These are phyloP conservation scores for Campoplex capitator DNA, from an alignment of 2,888 invertebrate genomes.

Conservation along the genomic window DNA sequence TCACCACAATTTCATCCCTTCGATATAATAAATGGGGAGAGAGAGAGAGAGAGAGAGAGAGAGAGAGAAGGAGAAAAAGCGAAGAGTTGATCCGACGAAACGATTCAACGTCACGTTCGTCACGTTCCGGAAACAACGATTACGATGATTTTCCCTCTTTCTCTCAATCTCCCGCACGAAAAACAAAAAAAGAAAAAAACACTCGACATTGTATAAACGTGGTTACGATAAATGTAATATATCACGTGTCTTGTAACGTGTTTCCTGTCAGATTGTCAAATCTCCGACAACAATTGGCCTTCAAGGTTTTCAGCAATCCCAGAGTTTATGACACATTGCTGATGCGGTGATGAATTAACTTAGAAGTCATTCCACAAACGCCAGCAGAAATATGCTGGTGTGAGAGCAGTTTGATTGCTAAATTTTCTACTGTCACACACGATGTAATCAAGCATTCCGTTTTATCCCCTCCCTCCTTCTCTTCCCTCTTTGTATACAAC, in stretches of 20 bases:
- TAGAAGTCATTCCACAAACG: background rate
- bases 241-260: constrained; percentile 5
- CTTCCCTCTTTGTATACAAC: constrained; percentile 27
- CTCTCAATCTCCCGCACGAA: constrained; percentile 4
- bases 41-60: no score
- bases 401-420: constrained; percentile 24
- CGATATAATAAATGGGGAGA: background rate
- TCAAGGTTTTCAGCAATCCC: background rate
- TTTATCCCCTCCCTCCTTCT: background rate
- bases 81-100: constrained; percentile 61
- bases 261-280: background rate
- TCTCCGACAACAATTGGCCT: constrained; percentile 12
- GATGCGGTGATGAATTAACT: constrained; percentile 44
- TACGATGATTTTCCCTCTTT: constrained; percentile 46
- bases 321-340: background rate
- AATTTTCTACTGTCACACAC: constrained; percentile 29
- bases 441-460: constrained; percentile 44
- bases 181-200: background rate
- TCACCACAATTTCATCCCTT: constrained; percentile 17
- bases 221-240: background rate
- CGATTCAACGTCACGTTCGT: constrained; percentile 70
- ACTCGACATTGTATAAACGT: constrained; percentile 14
- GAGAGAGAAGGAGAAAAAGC: background rate
- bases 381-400: background rate
- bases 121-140: constrained; percentile 70